Evolutionary conservation across 1,140 invertebrate genomes (phyloP).

Genomic region (Oreohelix idahoensis): DNA sequence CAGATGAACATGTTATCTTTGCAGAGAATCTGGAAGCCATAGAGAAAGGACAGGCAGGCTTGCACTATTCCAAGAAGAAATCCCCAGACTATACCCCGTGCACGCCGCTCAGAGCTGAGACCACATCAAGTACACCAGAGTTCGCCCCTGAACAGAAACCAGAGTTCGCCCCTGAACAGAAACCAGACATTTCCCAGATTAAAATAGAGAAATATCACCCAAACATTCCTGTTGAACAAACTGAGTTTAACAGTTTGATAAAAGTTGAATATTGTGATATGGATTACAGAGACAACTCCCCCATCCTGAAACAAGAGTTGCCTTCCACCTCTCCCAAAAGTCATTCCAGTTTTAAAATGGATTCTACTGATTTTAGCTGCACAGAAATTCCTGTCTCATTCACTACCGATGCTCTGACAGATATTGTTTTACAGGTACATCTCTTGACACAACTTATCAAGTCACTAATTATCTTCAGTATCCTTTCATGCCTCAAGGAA

Average conservation of each 20-base stretch:
- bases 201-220: conserved; percentile 20
- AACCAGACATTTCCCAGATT: conserved; percentile 21
- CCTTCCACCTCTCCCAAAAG: neutral
- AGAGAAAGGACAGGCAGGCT: conserved; percentile 62
- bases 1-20: conserved; percentile 35
- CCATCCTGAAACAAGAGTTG: neutral
- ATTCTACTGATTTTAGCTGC: neutral
- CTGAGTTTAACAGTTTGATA: neutral
- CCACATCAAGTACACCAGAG: conserved; percentile 26
- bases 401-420: conserved; percentile 26
- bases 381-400: conserved; percentile 11
- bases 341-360: neutral
- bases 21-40: conserved; percentile 66
- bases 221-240: conserved; percentile 17
- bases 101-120: conserved; percentile 36
- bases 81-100: conserved; percentile 15
- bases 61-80: conserved; percentile 49
- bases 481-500: too few species aligned
- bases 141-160: too few species aligned
- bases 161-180: neutral
- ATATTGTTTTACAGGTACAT: conserved; percentile 38
- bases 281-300: neutral
- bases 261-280: neutral
- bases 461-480: too few species aligned
- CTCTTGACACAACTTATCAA: neutral